Evolutionary conservation across 2,113 vertebrate genomes (phyloP), one percentile per base, ranked within the genome.

Genomic region (Chamaea fasciata): DNA sequence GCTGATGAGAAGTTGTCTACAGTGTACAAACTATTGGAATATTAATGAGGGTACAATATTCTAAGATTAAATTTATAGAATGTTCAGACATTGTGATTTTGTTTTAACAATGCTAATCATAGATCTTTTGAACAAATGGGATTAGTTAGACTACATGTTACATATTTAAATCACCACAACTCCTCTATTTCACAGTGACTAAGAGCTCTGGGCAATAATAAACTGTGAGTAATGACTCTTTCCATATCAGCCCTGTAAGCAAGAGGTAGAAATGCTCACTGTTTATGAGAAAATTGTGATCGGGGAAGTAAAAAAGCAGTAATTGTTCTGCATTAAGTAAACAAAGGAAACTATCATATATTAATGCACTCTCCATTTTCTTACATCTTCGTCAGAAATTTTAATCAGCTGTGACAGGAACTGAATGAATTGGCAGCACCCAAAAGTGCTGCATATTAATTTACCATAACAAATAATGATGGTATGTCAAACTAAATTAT

Each of bases 371-470:
- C 75, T 96, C 50, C 35, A 27, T 95, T 96, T 97, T 96, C 95
- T 97, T 96, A 91, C 71, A 90, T 73, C 60, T 97, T 88, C 82
- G 90, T 91, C 89, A 95, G 94, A 94, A 95, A 95, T 74, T 95
- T 81, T 97, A 95, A 98, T 97, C 95, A 97, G 39, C 83, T 89
- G 19, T 30, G 88, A 94, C 95, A 97, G 76, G n/a, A 96, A 75
- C 35, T 62, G 96, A 95, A 95, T 95, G 84, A 95, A 96, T 92
- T 96, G 75, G 82, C 93, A 95, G 87, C 91, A 97, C 95, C 97
- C 89, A 97, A 97, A 98, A 87, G 91, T 98, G 97, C 57, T 97
- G 49, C 96, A 97, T 95, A 96, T 97, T 98, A 97, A 98, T 98
- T 97, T 96, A 94, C 95, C 73, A 96, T 96, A 96, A 94, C 92